Conservation (phyloP, 2,797 vertebrate species). For the Ctenosaura bakeri region DNA sequence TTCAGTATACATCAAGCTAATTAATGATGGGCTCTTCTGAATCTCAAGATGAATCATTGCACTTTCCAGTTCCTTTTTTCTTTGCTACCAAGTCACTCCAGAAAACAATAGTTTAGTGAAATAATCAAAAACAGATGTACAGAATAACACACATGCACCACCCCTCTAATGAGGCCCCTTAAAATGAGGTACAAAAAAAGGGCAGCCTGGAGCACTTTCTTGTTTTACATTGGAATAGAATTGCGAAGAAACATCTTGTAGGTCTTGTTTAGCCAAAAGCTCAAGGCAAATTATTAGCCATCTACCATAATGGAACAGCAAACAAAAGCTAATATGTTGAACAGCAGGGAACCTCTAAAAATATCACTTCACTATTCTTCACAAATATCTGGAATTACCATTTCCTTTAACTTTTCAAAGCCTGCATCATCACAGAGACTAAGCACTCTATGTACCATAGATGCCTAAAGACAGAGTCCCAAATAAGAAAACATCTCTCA, state of each 20-base stretch:
- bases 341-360: constrained; percentile 34
- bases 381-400: background rate
- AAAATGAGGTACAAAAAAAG: constrained; percentile 86
- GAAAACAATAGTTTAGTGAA: constrained; percentile 46
- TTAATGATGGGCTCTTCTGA: background rate
- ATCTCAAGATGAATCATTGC: constrained; percentile 8
- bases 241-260: constrained; percentile 59
- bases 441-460: background rate
- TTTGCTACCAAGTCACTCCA: constrained; percentile 48
- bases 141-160: constrained; percentile 43
- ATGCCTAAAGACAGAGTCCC: background rate
- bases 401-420: background rate
- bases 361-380: constrained; percentile 18
- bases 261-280: constrained; percentile 59
- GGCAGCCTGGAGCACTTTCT: constrained; percentile 80
- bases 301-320: constrained; percentile 62
- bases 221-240: constrained; percentile 50
- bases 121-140: constrained; percentile 68
- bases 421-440: background rate
- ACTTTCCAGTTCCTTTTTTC: constrained; percentile 39
- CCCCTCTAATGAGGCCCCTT: constrained; percentile 63
- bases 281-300: constrained; percentile 65
- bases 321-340: constrained; percentile 59
- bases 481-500: background rate
- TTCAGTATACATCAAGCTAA: background rate